These are phyloP conservation scores for Dipodomys ordii DNA, from an alignment of 2,113 vertebrate species.

Conservation along the genomic window DNA sequence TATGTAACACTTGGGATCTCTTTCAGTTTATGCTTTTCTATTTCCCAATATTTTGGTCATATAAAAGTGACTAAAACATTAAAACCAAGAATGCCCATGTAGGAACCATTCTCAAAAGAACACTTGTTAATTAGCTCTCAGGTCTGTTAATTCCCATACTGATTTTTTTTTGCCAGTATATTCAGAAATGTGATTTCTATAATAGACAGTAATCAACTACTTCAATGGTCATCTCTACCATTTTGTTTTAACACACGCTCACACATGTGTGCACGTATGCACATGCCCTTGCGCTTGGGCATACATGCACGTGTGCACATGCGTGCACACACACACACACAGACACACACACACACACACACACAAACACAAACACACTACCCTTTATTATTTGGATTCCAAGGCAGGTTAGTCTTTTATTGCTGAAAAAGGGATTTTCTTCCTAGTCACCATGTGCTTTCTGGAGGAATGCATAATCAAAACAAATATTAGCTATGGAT, in stretches of 20 bases:
- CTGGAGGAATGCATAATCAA: slow-evolving; percentile 67
- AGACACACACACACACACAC: too few relatives aligned
- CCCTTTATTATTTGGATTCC: slow-evolving; percentile 71
- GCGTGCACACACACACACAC: too few relatives aligned
- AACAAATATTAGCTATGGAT: slow-evolving; percentile 80
- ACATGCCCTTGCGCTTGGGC: too few relatives aligned
- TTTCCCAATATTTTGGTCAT: slow-evolving; percentile 23
- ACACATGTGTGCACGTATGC: too few relatives aligned
- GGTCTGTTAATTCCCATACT: slow-evolving; percentile 42
- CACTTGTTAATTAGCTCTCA: slow-evolving; percentile 46
- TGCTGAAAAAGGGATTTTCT: slow-evolving; percentile 67
- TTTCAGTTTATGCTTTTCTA: slow-evolving; percentile 56
- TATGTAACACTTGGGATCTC: slow-evolving; percentile 19
- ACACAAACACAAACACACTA: not conserved
- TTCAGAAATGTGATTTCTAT: slow-evolving; percentile 57
- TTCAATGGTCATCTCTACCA: slow-evolving; percentile 57
- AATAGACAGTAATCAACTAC: slow-evolving; percentile 33
- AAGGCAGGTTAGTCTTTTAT: slow-evolving; percentile 75
- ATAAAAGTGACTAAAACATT: slow-evolving; percentile 51
- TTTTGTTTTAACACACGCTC: not conserved
- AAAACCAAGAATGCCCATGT: not conserved
- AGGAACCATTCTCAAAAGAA: slow-evolving; percentile 52
- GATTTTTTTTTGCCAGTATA: slow-evolving; percentile 35
- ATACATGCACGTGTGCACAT: too few relatives aligned
- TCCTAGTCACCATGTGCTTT: slow-evolving; percentile 76